Base-by-base conservation (phyloP, 2,888 invertebrate species). In the Leptinotarsa juncta region DNA sequence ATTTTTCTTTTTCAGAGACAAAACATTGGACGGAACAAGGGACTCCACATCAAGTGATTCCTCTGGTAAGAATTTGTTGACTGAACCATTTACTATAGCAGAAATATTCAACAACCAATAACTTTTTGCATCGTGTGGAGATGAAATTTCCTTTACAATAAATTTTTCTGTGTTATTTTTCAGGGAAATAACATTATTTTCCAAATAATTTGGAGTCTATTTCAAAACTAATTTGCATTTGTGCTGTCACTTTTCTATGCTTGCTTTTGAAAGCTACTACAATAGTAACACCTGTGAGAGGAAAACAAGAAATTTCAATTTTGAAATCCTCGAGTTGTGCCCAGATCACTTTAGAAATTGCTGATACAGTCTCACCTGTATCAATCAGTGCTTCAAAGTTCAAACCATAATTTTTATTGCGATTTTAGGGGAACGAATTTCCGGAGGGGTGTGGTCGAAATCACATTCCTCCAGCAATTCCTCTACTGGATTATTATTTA, bases 31-130 rank as follows among this genome's bases (percentile, higher is more conserved):
- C 60, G 60, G 32, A 5, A 60, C 60, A 12, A 60, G 32, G 12
- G 60, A 60, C 60, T 60, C 60, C 32, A 60, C 5, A 60, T 60
- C 60, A 60, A 60, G 14, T 32, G 60, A 15, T 15, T 60, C 60
- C 16, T 14, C 23, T 7, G 16, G 26, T 26, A 4, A 60, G 15
- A 14, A 32, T 60, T 60, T 26, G 15, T 55, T 18, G 1, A 20
- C 20, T 20, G 20, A 55, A 55, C 20, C 20, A 55, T 55, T 55
- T 18, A 55, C 60, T 10, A 32, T 1, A 26, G 26, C 60, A n/a
- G 60, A 60, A 32, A 60, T 60, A 60, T 26, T 60, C 60, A 32
- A 60, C 14, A 15, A 26, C 16, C 4, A 26, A 60, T 7, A 16
- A 4, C 7, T 26, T 32, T 32, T 32, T 32, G 32, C 32, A 32